These are phyloP conservation scores for Coregonus clupeaformis DNA, from an alignment of 2,113 vertebrate species.

Conservation along the genomic window DNA sequence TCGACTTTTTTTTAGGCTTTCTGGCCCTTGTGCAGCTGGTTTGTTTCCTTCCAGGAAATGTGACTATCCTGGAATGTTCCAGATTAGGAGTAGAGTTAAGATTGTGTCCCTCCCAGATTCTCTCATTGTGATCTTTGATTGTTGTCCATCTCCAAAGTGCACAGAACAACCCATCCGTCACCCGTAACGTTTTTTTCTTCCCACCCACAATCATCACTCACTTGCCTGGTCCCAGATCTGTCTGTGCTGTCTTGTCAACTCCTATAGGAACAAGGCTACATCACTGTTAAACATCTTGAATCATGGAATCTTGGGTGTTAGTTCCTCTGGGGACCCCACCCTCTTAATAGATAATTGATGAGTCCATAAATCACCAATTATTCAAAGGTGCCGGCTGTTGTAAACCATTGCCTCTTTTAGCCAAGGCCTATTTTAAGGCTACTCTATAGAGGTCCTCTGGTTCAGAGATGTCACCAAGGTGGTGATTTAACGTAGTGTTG, in stretches of 20 bases:
- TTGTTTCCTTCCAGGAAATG: conserved; percentile 18
- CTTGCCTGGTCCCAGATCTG: not conserved
- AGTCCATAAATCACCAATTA: not conserved
- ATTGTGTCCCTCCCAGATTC: conserved; percentile 24
- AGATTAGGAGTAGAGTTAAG: conserved; percentile 14
- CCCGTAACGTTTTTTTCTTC: not conserved
- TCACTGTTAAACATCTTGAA: not conserved
- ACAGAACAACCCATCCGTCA: not conserved
- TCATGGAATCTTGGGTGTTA: not conserved
- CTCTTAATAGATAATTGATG: not conserved
- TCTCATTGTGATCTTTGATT: conserved; percentile 22
- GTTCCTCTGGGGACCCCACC: not conserved
- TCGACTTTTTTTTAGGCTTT: not conserved
- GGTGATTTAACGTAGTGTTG: not conserved
- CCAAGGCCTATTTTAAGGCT: not conserved
- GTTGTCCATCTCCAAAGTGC: not conserved
- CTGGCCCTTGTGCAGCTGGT: not conserved
- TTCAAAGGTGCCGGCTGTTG: not conserved
- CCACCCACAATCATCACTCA: not conserved
- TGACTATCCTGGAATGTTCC: conserved; percentile 24
- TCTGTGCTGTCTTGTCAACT: not conserved
- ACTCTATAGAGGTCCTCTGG: no score
- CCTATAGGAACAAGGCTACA: not conserved
- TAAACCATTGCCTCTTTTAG: not conserved
- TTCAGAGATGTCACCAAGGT: not conserved